Evolutionary conservation across 2,113 vertebrate genomes (phyloP).

Genomic region (Passer domesticus): DNA sequence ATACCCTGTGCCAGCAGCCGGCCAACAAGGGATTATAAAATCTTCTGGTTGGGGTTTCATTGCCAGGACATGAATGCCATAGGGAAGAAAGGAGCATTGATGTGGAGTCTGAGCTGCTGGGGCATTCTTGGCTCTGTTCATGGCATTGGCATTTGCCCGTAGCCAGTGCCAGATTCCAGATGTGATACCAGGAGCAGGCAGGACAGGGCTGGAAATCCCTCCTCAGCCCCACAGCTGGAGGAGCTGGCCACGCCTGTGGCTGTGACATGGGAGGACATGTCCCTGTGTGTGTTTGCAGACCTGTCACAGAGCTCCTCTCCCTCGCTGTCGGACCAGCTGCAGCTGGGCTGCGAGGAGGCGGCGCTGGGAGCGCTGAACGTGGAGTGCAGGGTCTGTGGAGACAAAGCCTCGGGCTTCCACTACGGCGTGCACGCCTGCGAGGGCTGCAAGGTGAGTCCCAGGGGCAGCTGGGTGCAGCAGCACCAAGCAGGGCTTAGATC

Average conservation of each 20-base stretch:
- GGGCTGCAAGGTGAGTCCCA: slow-evolving; percentile 89
- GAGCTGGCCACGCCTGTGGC: neutral
- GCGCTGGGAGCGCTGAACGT: slow-evolving; percentile 81
- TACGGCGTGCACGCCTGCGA: slow-evolving; percentile 97
- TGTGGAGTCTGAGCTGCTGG: neutral
- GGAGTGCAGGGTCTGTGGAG: slow-evolving; percentile 95
- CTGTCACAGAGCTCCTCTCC: slow-evolving; percentile 85
- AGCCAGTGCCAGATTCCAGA: neutral
- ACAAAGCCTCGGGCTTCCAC: slow-evolving; percentile 96
- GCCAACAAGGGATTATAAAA: neutral
- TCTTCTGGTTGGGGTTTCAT: neutral
- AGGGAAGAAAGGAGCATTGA: neutral
- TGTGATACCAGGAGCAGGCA: neutral
- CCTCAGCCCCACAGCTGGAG: neutral
- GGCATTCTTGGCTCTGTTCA: neutral
- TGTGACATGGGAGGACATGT: accelerated
- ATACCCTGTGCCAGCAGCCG: neutral
- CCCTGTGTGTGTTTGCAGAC: slow-evolving; percentile 69
- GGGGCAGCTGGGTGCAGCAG: neutral
- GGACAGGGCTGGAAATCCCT: neutral
- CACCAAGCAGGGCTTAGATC: neutral
- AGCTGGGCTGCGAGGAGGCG: slow-evolving; percentile 82
- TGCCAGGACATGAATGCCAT: neutral
- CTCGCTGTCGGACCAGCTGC: slow-evolving; percentile 89
- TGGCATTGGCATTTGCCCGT: neutral